A percentile compares a stretch with the other conserved stretches of the same genome.
phyloP scores from a whole-genome alignment of 2,888 invertebrate genomes.

The Leptopilina drosophilae region DNA sequence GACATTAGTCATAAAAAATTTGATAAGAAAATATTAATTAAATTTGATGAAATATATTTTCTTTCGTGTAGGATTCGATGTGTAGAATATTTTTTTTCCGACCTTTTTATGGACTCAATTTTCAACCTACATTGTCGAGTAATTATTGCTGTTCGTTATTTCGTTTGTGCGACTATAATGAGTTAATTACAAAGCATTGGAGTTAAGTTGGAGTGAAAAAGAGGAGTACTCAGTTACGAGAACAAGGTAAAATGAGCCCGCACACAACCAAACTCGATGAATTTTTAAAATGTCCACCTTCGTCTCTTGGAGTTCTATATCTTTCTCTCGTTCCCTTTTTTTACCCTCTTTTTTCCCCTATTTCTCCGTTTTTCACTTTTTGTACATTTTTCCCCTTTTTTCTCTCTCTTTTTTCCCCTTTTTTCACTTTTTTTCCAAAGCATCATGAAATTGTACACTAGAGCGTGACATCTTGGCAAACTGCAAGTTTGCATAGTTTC shows the following conservation, averaged over 20 bases:
- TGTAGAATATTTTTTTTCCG: too few species aligned
- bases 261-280: constrained; percentile 15
- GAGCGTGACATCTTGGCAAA: constrained; percentile 11
- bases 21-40: too few species aligned
- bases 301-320: background rate
- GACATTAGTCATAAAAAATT: too few species aligned
- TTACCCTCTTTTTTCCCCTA: background rate
- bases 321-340: background rate
- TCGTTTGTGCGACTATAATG: background rate
- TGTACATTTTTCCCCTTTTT: background rate
- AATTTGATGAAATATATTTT: too few species aligned
- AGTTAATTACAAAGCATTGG: constrained; percentile 6
- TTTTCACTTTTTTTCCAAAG: constrained; percentile 1
- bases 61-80: too few species aligned
- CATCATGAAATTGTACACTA: constrained; percentile 13
- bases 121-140: background rate
- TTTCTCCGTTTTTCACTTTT: background rate
- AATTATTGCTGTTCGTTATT: background rate
- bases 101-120: too few species aligned
- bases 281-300: constrained; percentile 33
- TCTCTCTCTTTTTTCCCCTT: too few species aligned
- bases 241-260: constrained; percentile 3
- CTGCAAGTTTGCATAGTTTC: background rate
- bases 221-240: background rate
- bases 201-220: background rate